A percentile compares a stretch with the other conserved stretches of the same genome.
These are phyloP conservation scores for Brachyopa scutellaris DNA, from an alignment of 2,888 invertebrate species.

Conservation along the genomic window DNA sequence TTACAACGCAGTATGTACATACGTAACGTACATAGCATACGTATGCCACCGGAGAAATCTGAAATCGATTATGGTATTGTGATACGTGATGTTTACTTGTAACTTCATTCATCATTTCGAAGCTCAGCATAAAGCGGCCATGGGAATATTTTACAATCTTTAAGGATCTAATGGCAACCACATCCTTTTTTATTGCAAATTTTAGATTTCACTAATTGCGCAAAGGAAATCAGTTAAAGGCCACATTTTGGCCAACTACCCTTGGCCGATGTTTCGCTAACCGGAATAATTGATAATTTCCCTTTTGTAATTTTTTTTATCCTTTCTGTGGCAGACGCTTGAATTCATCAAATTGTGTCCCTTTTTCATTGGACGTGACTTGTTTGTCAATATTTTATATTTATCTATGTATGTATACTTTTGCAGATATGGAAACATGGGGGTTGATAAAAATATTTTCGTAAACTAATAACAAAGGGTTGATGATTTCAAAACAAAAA, in stretches of 20 bases:
- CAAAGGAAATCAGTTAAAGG: conserved; percentile 27
- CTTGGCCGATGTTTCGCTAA: conserved; percentile 20
- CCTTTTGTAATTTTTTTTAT: conserved; percentile 34
- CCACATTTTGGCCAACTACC: conserved; percentile 12
- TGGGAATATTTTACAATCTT: background rate
- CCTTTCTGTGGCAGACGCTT: conserved; percentile 17
- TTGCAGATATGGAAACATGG: too few species aligned
- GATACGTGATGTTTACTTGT: too few species aligned
- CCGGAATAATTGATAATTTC: conserved; percentile 62
- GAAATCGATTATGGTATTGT: too few species aligned
- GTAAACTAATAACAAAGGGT: too few species aligned
- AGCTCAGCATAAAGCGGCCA: too few species aligned
- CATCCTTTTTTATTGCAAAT: background rate
- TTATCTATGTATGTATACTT: too few species aligned
- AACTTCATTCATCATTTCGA: too few species aligned
- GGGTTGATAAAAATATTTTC: too few species aligned
- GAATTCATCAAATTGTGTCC: conserved; percentile 29
- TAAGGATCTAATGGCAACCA: background rate
- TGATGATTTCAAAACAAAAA: too few species aligned
- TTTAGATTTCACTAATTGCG: conserved; percentile 8
- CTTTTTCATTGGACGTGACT: conserved; percentile 37
- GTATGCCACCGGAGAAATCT: too few species aligned
- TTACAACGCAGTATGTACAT: too few species aligned
- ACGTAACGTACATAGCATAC: too few species aligned
- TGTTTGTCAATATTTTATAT: background rate